Conservation (phyloP, 2,888 invertebrate genomes). For the Hoplodrina blanda region DNA sequence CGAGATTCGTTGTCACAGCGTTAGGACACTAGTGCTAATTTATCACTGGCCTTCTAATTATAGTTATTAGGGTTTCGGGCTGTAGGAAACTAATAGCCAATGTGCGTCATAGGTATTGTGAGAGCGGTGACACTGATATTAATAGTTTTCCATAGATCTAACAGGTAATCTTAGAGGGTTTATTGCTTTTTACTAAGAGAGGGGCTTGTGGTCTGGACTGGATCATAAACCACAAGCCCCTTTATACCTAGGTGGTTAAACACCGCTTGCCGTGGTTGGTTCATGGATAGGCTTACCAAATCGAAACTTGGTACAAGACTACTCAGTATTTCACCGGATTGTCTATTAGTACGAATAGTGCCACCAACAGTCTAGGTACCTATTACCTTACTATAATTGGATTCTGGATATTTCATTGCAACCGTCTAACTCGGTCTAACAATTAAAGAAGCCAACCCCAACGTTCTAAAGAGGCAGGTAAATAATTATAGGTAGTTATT, state of each 20-base stretch:
- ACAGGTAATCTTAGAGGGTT: conserved; percentile 27
- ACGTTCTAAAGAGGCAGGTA: not conserved
- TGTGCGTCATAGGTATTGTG: conserved; percentile 52
- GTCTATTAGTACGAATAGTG: not conserved
- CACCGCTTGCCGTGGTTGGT: not conserved
- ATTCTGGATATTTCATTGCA: too few species aligned
- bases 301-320: too few species aligned
- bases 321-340: too few species aligned
- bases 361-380: not conserved
- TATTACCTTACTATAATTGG: too few species aligned
- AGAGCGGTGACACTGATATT: conserved; percentile 44
- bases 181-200: conserved; percentile 9
- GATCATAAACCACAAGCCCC: too few species aligned
- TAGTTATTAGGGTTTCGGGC: conserved; percentile 39
- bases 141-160: conserved; percentile 30
- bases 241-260: not conserved
- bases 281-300: not conserved
- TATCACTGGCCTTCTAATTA: conserved; percentile 53
- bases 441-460: too few species aligned
- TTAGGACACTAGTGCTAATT: conserved; percentile 58
- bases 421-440: not conserved
- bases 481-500: not conserved
- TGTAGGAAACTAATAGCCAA: conserved; percentile 37
- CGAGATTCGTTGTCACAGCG: conserved; percentile 34
- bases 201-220: not conserved